Base-by-base conservation (phyloP, 1,140 invertebrate species). In the Drosophila bocki region DNA sequence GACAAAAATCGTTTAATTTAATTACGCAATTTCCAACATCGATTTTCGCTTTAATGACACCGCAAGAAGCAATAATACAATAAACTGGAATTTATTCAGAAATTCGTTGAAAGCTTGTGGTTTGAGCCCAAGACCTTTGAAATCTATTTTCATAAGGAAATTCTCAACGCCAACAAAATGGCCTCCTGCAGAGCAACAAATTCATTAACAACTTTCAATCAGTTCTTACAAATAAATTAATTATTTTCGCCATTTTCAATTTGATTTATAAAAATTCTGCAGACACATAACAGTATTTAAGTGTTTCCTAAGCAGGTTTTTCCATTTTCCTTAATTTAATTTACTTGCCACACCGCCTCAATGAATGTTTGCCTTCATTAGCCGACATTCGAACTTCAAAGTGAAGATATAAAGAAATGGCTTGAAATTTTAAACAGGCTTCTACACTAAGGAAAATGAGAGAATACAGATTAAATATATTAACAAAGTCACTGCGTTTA, bases 341-440 rank as follows among this genome's bases (percentile, higher is more conserved):
- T 72, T 72, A 56, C 19, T 37, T 42, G 39, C 5, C 17, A 37
- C 35, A 37, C n/a, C 15, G 12, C 41, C 19, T n/a, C 15, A 41
- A 29, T n/a, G 13, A 51, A 32, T 51, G n/a, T 76, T 84, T 83
- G 50, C 60, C 60, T 63, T 83, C 70, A 80, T 80, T 67, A 80
- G 57, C 11, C 41, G 29, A 50, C 48, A 42, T 19, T 35, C 29
- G 35, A 80, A 87, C 58, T 80, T 83, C 77, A 87, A 88, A 87
- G 84, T 29, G 47, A 45, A 77, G 45, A 67, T 80, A 78, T 47
- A 74, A 75, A 70, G 51, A 62, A 74, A 62, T 33, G 42, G 47
- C 11, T 11, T 22, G 3, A 44, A 17, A 45, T 51, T 59, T 50
- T 13, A 13, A 22, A 26, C 50, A 19, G 3, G 5, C 11, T 33